A percentile compares a stretch with the other conserved stretches of the same genome.
Conservation (phyloP, 2,113 vertebrate species). For the Lota lota region DNA sequence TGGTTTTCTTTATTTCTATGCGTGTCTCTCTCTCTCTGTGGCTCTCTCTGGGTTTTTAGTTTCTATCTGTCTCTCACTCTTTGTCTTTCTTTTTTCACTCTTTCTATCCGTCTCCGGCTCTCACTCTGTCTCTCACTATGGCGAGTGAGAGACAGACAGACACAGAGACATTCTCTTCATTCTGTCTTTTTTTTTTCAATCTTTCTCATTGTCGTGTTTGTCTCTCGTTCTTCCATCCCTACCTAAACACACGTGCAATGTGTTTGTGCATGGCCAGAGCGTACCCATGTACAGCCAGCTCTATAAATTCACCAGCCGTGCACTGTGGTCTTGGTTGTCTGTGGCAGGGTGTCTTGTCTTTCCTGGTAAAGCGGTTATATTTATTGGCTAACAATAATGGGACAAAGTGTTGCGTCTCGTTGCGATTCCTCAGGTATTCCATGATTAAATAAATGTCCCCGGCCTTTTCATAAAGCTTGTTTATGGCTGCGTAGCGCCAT, state of each 20-base stretch:
- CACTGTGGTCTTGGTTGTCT: slow-evolving; percentile 41
- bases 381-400: slow-evolving; percentile 71
- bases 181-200: too few species aligned
- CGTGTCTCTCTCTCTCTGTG: too few species aligned
- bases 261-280: slow-evolving; percentile 14
- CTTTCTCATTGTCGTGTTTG: too few species aligned
- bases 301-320: slow-evolving; percentile 39
- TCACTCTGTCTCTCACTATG: too few species aligned
- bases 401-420: slow-evolving; percentile 67
- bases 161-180: too few species aligned
- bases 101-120: neutral
- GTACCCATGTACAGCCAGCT: slow-evolving; percentile 54
- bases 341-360: slow-evolving; percentile 40
- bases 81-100: neutral
- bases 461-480: slow-evolving; percentile 82
- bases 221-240: too few species aligned
- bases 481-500: slow-evolving; percentile 76
- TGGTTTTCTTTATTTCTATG: too few species aligned
- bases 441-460: slow-evolving; percentile 84
- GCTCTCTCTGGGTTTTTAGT: too few species aligned
- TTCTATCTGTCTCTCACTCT: too few species aligned
- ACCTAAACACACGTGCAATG: slow-evolving; percentile 29
- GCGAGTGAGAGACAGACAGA: too few species aligned
- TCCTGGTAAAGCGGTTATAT: slow-evolving; percentile 64
- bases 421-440: slow-evolving; percentile 76